Percentiles rank a stretch among this genome's conserved stretches.
Conservation (phyloP, 2,113 vertebrate genomes). For the Dolichotis patagonum region DNA sequence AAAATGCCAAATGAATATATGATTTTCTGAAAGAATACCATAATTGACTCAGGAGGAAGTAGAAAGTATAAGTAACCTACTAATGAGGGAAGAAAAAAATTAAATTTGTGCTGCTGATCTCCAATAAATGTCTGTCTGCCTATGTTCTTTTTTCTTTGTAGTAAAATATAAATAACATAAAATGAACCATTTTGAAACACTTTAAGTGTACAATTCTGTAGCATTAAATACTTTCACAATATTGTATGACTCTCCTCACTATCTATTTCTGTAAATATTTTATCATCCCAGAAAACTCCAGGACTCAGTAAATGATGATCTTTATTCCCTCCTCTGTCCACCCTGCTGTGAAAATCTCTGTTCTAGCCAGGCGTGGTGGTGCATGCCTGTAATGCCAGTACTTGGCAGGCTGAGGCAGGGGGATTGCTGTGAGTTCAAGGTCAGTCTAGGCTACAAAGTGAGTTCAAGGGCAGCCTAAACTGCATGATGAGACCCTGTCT, state of each 20-base stretch:
- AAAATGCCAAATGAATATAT: background rate
- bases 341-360: background rate
- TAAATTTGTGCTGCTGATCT: background rate
- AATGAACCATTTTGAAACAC: background rate
- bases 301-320: too few relatives aligned
- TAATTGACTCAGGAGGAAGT: background rate
- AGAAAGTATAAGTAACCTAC: background rate
- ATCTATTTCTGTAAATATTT: background rate
- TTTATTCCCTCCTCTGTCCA: background rate
- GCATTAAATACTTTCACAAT: background rate
- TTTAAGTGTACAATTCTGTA: background rate
- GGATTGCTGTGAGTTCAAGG: too few relatives aligned
- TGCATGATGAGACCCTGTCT: too few relatives aligned
- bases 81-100: background rate
- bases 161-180: background rate
- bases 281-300: background rate
- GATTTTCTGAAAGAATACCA: constrained; percentile 19
- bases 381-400: too few relatives aligned
- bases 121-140: background rate
- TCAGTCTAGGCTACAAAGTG: too few relatives aligned
- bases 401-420: too few relatives aligned
- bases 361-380: too few relatives aligned
- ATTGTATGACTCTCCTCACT: background rate
- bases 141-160: background rate
- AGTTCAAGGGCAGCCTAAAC: too few relatives aligned